These are phyloP conservation scores for Halictus ligatus DNA, from an alignment of 2,888 invertebrate species.

Conservation along the genomic window DNA sequence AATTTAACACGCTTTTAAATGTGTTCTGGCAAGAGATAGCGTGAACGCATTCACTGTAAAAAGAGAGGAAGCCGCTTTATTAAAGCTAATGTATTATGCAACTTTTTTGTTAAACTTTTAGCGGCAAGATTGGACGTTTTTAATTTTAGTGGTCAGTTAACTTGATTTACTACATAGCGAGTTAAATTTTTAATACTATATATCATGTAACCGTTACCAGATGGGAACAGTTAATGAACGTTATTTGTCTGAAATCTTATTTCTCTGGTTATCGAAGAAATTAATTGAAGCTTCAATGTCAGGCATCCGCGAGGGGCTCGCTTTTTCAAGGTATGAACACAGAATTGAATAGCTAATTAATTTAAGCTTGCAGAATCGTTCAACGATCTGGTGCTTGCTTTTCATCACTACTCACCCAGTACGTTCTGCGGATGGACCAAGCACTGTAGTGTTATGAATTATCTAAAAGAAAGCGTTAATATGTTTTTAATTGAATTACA, in stretches of 20 bases:
- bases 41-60: slow-evolving; percentile 48
- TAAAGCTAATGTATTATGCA: slow-evolving; percentile 28
- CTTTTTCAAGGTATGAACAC: slow-evolving; percentile 27
- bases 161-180: background rate
- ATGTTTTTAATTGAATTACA: slow-evolving; percentile 50
- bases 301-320: slow-evolving; percentile 16
- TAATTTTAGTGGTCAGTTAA: background rate
- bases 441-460: slow-evolving; percentile 87
- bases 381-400: slow-evolving; percentile 39
- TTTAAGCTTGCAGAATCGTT: slow-evolving; percentile 43
- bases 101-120: slow-evolving; percentile 31
- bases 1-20: slow-evolving; percentile 31
- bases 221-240: background rate
- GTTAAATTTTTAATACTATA: background rate
- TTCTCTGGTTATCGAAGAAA: slow-evolving; percentile 21
- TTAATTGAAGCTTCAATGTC: slow-evolving; percentile 52
- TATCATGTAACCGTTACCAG: background rate
- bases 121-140: background rate
- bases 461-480: slow-evolving; percentile 85
- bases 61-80: slow-evolving; percentile 47
- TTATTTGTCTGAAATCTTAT: slow-evolving; percentile 2
- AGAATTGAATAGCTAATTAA: slow-evolving; percentile 48
- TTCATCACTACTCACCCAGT: slow-evolving; percentile 86
- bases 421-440: slow-evolving; percentile 85
- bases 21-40: slow-evolving; percentile 54